Conservation (phyloP, 2,888 invertebrate genomes). For the Agrilus mali region DNA sequence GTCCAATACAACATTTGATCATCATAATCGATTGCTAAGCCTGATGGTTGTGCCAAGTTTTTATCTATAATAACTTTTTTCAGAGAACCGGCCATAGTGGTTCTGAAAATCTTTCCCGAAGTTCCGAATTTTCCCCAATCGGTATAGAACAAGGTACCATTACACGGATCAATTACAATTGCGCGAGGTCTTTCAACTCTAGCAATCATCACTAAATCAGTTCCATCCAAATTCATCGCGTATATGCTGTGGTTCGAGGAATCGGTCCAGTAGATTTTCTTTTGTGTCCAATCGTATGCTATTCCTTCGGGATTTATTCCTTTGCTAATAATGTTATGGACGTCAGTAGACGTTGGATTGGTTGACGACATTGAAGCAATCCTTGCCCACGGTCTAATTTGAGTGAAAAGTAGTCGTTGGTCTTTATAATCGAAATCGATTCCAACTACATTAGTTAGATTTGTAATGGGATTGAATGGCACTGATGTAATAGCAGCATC, state of each 20-base stretch:
- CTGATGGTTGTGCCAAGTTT: constrained; percentile 89
- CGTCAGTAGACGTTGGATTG: constrained; percentile 48
- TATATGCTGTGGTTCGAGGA: constrained; percentile 89
- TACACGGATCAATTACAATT: constrained; percentile 93
- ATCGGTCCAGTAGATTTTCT: constrained; percentile 97
- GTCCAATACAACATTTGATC: constrained; percentile 94
- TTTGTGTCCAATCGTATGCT: constrained; percentile 95
- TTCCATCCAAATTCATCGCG: constrained; percentile 84
- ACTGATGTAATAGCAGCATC: constrained; percentile 69
- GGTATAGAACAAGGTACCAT: constrained; percentile 87
- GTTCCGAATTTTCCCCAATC: constrained; percentile 93
- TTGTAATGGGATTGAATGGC: constrained; percentile 75
- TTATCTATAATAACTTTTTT: constrained; percentile 79
- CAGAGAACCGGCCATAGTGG: constrained; percentile 93
- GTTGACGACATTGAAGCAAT: constrained; percentile 71
- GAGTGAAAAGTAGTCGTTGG: constrained; percentile 80
- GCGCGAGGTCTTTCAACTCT: constrained; percentile 88
- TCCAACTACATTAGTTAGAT: constrained; percentile 86
- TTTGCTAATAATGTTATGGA: constrained; percentile 57
- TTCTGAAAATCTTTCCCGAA: constrained; percentile 84
- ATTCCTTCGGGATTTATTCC: constrained; percentile 89
- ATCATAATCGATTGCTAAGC: constrained; percentile 89
- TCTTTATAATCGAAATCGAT: constrained; percentile 90
- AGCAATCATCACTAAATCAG: constrained; percentile 81
- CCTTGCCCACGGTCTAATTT: constrained; percentile 82